Percentiles rank a stretch among this genome's conserved stretches.
Evolutionary conservation across 1,140 invertebrate genomes (phyloP).

Genomic region (Pomacea maculata): DNA sequence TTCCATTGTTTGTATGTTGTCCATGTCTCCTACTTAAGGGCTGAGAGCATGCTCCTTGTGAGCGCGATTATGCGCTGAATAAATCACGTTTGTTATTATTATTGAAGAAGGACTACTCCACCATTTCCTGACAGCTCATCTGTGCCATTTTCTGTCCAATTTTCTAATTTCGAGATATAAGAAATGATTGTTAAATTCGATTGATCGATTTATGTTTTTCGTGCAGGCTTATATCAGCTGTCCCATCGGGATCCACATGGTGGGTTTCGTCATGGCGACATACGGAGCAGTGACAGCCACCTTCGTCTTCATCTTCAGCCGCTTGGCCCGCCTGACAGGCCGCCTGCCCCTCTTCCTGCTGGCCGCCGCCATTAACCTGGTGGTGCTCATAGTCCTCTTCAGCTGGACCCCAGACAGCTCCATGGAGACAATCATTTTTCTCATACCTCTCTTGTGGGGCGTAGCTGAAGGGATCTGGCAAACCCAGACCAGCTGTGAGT

Average conservation of each 20-base stretch:
- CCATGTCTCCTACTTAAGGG: no score
- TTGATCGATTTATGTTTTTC: no score
- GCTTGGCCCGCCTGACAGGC: conserved; percentile 90
- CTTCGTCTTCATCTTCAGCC: conserved; percentile 89
- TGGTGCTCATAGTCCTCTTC: conserved; percentile 38
- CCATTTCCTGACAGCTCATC: no score
- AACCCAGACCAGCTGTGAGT: conserved; percentile 91
- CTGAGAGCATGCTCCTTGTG: no score
- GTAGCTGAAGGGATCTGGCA: conserved; percentile 95
- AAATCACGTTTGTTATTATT: no score
- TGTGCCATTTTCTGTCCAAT: no score
- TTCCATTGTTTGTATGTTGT: no score
- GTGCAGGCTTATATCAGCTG: conserved; percentile 90
- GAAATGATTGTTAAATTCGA: no score
- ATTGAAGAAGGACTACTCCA: no score
- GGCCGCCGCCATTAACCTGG: conserved; percentile 36
- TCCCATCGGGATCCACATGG: conserved; percentile 86
- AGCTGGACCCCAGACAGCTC: conserved; percentile 84
- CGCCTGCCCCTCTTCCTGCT: conserved; percentile 83
- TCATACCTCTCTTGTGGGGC: conserved; percentile 91
- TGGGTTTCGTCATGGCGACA: conserved; percentile 95
- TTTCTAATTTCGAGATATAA: no score
- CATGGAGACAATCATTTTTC: conserved; percentile 82
- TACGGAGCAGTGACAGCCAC: conserved; percentile 91
- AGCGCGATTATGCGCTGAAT: no score